Evolutionary conservation across 2,888 invertebrate species (phyloP), one percentile per base, ranked within the genome.

Genomic region (Hymenopus coronatus): DNA sequence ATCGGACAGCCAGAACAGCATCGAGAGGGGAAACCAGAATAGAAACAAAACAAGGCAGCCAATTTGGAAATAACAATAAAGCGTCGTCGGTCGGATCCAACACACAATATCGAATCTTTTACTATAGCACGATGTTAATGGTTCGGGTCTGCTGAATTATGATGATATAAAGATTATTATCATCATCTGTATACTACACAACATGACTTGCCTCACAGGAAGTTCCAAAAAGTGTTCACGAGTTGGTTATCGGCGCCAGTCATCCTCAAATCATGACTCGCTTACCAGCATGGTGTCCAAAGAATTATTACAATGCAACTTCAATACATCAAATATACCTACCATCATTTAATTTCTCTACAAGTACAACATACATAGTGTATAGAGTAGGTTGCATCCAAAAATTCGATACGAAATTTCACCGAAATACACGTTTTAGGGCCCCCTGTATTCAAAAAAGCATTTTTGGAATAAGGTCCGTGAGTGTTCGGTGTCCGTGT

Each of bases 41-140:
- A 28, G 30, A 84, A 84, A 84, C 28, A 84, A 28, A 84, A 84
- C 30, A 84, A 70, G 81, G 28, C 54, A 86, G 86, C 86, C 86
- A 86, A 86, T 86, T 86, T 86, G 86, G 28, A 86, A 86, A 86
- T 86, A 86, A 86, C 70, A 86, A 86, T 86, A 86, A 86, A 86
- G 4, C 54, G 54, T 15, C 54, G 54, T 20, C 54, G 54, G 15
- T 54, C 20, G 54, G 54, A 15, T 0, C 15, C 25, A 20, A 70
- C 54, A 70, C 25, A 70, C 54, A 84, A 28, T 70, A 86, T 86
- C 86, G 86, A 86, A 70, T 20, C 20, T 70, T 70, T 70, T 70
- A 70, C 54, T 70, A 70, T 86, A 86, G 28, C n/a, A 70, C 86
- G 28, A 86, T 86, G 85, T 85, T 85, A 85, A 85, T 85, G 85